Evolutionary conservation across 2,797 vertebrate species (phyloP), one percentile per base, ranked within the genome.

Genomic region (Hippoglossus hippoglossus): DNA sequence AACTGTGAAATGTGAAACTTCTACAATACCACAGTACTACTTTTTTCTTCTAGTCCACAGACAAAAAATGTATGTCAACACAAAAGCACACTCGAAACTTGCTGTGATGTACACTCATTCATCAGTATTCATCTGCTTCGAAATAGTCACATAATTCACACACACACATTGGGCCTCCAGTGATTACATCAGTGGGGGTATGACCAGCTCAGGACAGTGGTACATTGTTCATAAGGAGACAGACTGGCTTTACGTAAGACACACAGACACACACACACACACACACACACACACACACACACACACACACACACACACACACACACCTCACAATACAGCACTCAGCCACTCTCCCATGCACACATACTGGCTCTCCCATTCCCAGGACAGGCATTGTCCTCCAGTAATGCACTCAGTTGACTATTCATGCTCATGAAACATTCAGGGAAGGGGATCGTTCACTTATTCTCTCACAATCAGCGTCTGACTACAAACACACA

Each of bases 381-480:
- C 80, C 79, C 72, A 83, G 70, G 79, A 83, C 64, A 51, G 49
- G 51, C 81, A 86, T 90, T 92, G 90, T 93, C 70, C 79, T 86
- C 26, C 61, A 65, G 87, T 91, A 84, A 92, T 89, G 82, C 52
- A 66, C 66, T 84, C 68, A 50, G 86, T 85, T 83, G 77, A 85
- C 85, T 79, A 83, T 91, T 92, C 88, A 90, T 82, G 77, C 89
- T 86, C 81, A 88, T 89, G 81, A 87, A 90, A 89, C 77, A 70
- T 84, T 86, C 71, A 91, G 71, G 57, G 25, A 79, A 73, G 75
- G 67, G 36, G 79, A 84, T 83, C 61, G 25, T 83, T 89, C 76
- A 79, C 80, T 84, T 59, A 82, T 86, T 82, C 75, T 82, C 65
- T 83, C 36, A 25, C 74, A 67, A 59, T 76, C 81, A 82, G 75